A percentile compares a stretch with the other conserved stretches of the same genome.
These are phyloP conservation scores for Scrobipalpa costella DNA, from an alignment of 2,888 invertebrate genomes.

Conservation along the genomic window DNA sequence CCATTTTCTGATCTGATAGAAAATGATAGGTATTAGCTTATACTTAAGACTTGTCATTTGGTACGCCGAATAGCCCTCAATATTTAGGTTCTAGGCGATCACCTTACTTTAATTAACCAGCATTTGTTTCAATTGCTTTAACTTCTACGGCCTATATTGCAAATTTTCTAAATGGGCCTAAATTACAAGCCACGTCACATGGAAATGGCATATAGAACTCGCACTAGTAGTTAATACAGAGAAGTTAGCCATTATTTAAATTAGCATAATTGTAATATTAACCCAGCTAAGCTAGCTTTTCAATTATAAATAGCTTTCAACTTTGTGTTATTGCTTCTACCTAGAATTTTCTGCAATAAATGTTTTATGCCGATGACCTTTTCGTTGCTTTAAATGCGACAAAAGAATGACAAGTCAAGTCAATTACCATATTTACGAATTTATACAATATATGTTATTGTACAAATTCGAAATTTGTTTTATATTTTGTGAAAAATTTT, in stretches of 20 bases:
- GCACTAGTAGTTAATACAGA: background rate
- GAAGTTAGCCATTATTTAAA: conserved; percentile 1
- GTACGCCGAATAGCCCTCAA: too few relatives aligned
- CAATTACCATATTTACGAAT: too few relatives aligned
- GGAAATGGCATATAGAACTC: background rate
- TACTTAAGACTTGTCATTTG: too few relatives aligned
- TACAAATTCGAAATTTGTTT: too few relatives aligned
- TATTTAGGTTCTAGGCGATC: too few relatives aligned
- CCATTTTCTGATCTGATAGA: too few relatives aligned
- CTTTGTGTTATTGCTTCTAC: background rate
- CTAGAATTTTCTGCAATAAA: background rate
- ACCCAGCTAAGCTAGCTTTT: conserved; percentile 5
- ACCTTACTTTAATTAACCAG: background rate
- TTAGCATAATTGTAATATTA: background rate
- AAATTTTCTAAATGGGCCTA: background rate
- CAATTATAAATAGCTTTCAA: background rate
- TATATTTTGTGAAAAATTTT: background rate
- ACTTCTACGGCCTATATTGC: background rate
- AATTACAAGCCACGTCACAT: background rate
- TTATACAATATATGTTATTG: too few relatives aligned
- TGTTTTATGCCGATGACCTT: background rate
- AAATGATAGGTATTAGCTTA: too few relatives aligned
- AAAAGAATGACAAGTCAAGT: too few relatives aligned
- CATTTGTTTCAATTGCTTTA: background rate
- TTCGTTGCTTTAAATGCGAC: too few relatives aligned